Evolutionary conservation across 2,797 vertebrate species (phyloP).

Genomic region (Xiphorhynchus erythropygius): DNA sequence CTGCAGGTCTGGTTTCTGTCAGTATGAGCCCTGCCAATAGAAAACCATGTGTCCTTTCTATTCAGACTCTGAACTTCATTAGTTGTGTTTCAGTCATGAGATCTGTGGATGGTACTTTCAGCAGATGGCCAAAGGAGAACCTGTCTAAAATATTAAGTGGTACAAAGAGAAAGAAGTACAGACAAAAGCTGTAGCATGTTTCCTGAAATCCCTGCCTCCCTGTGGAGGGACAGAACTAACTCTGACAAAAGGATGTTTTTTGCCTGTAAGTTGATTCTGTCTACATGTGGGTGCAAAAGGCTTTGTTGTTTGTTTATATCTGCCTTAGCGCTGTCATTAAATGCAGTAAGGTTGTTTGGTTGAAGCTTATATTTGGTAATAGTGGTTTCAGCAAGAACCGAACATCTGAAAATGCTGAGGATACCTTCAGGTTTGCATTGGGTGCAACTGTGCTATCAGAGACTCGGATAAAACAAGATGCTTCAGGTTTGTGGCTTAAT

Average conservation of each 20-base stretch:
- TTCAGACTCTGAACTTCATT: neutral
- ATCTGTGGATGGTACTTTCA: neutral
- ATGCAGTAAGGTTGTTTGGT: neutral
- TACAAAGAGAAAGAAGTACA: neutral
- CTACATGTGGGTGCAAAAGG: rapidly evolving
- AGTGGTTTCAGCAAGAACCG: neutral
- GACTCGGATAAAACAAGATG: neutral
- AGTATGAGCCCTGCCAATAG: no score
- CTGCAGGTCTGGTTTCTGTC: neutral
- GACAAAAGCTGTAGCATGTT: neutral
- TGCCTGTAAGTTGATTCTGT: neutral
- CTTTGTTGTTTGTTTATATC: neutral
- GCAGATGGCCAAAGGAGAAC: neutral
- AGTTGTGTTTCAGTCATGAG: neutral
- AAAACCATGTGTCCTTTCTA: neutral
- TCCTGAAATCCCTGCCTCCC: neutral
- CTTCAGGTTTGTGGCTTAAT: neutral
- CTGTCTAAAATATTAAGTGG: neutral
- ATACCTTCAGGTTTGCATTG: rapidly evolving
- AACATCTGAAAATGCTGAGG: neutral
- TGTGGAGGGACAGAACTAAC: neutral
- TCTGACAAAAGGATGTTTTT: neutral
- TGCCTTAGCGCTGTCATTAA: neutral
- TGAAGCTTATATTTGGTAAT: neutral
- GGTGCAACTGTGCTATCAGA: neutral